phyloP scores from a whole-genome alignment of 2,888 invertebrate species.

The Iphiclides podalirius region DNA sequence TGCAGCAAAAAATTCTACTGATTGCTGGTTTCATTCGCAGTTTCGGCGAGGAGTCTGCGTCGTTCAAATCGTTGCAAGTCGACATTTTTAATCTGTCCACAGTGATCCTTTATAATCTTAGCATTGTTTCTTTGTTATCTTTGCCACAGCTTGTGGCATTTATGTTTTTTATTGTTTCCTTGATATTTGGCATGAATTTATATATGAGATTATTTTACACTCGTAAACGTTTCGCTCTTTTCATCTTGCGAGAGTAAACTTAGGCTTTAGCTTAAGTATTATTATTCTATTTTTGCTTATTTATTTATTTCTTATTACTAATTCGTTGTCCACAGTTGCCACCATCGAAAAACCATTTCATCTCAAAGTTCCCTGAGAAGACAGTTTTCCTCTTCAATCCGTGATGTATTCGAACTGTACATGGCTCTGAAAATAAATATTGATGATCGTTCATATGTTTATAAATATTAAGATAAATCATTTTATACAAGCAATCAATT shows the following conservation, averaged over 20 bases:
- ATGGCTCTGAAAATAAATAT: slow-evolving; percentile 15
- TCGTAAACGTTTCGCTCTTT: no score
- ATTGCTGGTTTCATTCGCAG: slow-evolving; percentile 71
- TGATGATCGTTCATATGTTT: not conserved
- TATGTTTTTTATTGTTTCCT: not conserved
- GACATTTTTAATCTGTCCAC: slow-evolving; percentile 45
- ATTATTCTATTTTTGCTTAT: no score
- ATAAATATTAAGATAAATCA: no score
- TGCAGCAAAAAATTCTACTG: slow-evolving; percentile 71
- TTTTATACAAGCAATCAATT: no score
- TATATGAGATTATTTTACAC: no score
- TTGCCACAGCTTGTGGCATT: not conserved
- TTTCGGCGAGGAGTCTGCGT: slow-evolving; percentile 51
- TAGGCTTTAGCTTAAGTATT: no score
- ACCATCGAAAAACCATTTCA: slow-evolving; percentile 47
- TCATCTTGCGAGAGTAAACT: no score
- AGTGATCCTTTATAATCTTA: not conserved
- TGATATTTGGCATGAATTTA: no score
- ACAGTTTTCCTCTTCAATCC: slow-evolving; percentile 36
- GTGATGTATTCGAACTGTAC: not conserved
- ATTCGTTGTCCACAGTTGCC: not conserved
- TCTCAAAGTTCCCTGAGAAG: slow-evolving; percentile 49
- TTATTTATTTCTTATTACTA: not conserved
- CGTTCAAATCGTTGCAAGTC: slow-evolving; percentile 60
- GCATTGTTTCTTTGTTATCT: slow-evolving; percentile 5